Base-by-base conservation (phyloP, 1,140 invertebrate species). In the Drosophila mauritiana region DNA sequence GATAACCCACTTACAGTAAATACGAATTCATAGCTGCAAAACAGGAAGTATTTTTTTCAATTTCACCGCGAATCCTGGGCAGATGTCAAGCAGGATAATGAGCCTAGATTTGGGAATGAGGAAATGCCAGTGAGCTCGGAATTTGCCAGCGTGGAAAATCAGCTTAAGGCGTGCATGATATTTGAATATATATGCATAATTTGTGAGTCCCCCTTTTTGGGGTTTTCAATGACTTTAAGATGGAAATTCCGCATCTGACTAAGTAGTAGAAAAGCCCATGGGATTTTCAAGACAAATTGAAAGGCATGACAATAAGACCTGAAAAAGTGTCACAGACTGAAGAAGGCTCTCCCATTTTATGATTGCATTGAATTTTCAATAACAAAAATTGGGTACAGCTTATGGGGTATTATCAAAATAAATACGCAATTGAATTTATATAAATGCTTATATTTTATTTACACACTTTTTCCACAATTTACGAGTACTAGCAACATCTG, bases 41-140 rank as follows among this genome's bases (percentile, higher is more conserved):
- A 31, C 27, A 8, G 42, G 82, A 84, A 70, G 67, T 53, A 70
- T 64, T 67, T 56, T 65, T 63, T 54, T 15, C 68, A 61, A 73
- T 68, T 86, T 74, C 36, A 57, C 46, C 36, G 59, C 25, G 40
- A 86, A 88, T 67, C 58, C 63, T 63, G 69, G 49, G 79, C 61
- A 73, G 72, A 84, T 84, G 83, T 84, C 84, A 89, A 68, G 75
- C 72, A 82, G 83, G 76, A 88, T 89, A 89, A 88, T 89, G 84
- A 84, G 83, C 61, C 59, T 10, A 46, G 56, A 40, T 58, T 56
- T 56, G 40, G 22, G 52, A 70, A 49, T 57, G 27, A 13, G 20
- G 2, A 27, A 56, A 45, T 51, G 25, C 48, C 36, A 39, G 36
- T 11, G 43, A 73, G 59, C 61, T 55, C 36, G 43, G 45, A 40